Conservation (phyloP, 1,140 invertebrate genomes). For the Drosophila auraria region DNA sequence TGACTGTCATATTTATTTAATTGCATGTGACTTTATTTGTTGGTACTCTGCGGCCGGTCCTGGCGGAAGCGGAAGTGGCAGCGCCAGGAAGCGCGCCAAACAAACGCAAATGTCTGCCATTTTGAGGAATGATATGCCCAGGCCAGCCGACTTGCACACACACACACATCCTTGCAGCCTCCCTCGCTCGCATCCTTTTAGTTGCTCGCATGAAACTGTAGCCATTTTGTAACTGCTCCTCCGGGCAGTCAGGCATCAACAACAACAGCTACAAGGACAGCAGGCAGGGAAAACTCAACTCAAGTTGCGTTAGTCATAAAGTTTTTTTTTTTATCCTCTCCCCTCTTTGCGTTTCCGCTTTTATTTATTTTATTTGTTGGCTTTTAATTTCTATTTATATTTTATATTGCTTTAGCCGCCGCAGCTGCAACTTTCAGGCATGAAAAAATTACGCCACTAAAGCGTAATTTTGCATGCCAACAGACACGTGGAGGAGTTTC, state of each 20-base stretch:
- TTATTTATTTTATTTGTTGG: constrained; percentile 76
- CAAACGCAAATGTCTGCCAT: constrained; percentile 82
- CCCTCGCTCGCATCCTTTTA: constrained; percentile 30
- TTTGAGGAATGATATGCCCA: constrained; percentile 77
- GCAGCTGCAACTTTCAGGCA: constrained; percentile 72
- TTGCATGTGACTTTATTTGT: constrained; percentile 74
- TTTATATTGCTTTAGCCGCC: constrained; percentile 73
- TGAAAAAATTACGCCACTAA: constrained; percentile 78
- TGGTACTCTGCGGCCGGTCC: constrained; percentile 43
- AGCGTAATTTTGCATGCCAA: constrained; percentile 74
- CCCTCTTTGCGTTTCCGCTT: constrained; percentile 33
- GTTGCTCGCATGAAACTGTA: constrained; percentile 62
- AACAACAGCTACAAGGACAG: constrained; percentile 17
- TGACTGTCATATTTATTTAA: constrained; percentile 76
- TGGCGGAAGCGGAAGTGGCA: constrained; percentile 79
- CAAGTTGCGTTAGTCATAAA: constrained; percentile 67
- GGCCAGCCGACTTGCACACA: constrained; percentile 41
- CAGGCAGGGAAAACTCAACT: constrained; percentile 47
- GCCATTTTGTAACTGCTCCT: constrained; percentile 53
- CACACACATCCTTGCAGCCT: constrained; percentile 16
- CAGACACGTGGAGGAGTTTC: constrained; percentile 33
- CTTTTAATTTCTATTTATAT: constrained; percentile 83
- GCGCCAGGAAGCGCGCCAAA: constrained; percentile 81
- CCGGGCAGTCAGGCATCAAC: constrained; percentile 33
- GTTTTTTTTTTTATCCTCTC: constrained; percentile 40